These are phyloP conservation scores for Augochlorella aurata DNA, from an alignment of 2,888 invertebrate genomes.

Conservation along the genomic window DNA sequence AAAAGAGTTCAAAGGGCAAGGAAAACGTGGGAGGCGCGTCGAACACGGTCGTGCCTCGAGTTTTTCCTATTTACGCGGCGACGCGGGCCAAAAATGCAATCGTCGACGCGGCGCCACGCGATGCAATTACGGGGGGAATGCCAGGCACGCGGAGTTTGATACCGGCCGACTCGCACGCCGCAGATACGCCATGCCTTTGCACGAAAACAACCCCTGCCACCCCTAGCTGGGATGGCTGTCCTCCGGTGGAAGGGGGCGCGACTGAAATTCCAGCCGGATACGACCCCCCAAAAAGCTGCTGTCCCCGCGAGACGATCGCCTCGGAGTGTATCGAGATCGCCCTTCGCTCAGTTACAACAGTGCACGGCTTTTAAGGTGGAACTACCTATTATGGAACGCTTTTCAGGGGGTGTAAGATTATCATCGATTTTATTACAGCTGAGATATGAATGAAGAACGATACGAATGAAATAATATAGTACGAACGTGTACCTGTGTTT, in stretches of 20 bases:
- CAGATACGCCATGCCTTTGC: conserved; percentile 66
- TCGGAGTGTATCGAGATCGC: conserved; percentile 32
- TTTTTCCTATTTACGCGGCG: conserved; percentile 70
- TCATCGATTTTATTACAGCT: no score
- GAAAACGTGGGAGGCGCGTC: background rate
- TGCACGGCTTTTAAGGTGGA: no score
- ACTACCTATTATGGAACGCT: no score
- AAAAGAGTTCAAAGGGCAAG: conserved; percentile 13
- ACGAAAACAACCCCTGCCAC: conserved; percentile 71
- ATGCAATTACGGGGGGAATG: conserved; percentile 80
- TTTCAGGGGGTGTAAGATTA: no score
- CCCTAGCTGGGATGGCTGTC: conserved; percentile 38
- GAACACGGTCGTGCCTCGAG: conserved; percentile 20
- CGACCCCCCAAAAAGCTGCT: conserved; percentile 62
- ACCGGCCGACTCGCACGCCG: conserved; percentile 59
- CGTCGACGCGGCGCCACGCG: conserved; percentile 73
- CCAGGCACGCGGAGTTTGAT: conserved; percentile 78
- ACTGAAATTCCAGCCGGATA: conserved; percentile 73
- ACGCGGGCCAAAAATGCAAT: conserved; percentile 74
- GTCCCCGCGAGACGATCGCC: conserved; percentile 49
- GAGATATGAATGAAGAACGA: no score
- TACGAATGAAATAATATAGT: no score
- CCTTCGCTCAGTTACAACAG: background rate
- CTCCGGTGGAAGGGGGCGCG: conserved; percentile 55
- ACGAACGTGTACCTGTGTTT: no score